Percentiles rank a stretch among this genome's conserved stretches.
phyloP scores from a whole-genome alignment of 2,113 vertebrate species.

The Clupea harengus region DNA sequence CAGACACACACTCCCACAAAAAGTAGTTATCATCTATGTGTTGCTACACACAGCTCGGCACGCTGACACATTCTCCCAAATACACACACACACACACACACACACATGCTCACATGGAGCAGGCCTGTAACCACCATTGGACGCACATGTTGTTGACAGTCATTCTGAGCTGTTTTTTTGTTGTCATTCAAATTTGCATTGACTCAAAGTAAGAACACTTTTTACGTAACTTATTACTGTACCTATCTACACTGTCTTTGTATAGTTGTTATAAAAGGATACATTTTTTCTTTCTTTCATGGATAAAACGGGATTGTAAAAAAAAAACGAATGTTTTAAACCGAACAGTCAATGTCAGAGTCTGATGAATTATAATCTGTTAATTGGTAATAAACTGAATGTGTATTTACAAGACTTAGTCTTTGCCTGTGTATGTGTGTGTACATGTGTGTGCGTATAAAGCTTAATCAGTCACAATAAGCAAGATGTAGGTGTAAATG shows the following conservation, averaged over 20 bases:
- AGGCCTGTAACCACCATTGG: neutral
- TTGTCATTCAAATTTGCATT: slow-evolving; percentile 77
- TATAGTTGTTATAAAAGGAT: slow-evolving; percentile 46
- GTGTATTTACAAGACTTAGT: slow-evolving; percentile 66
- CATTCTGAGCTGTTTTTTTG: slow-evolving; percentile 61
- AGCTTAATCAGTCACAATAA: no score
- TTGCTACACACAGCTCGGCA: neutral
- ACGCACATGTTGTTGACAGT: slow-evolving; percentile 11
- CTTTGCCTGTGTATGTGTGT: slow-evolving; percentile 4
- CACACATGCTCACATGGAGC: neutral
- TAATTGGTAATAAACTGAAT: slow-evolving; percentile 76
- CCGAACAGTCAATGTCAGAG: slow-evolving; percentile 63
- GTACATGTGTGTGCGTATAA: slow-evolving; percentile 30
- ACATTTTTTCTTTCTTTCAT: slow-evolving; percentile 53
- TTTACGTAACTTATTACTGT: slow-evolving; percentile 85
- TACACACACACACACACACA: neutral
- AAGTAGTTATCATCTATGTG: neutral
- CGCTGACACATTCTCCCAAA: neutral
- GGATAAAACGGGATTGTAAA: slow-evolving; percentile 59
- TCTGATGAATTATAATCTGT: slow-evolving; percentile 66
- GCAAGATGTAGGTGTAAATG: no score
- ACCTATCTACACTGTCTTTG: slow-evolving; percentile 74
- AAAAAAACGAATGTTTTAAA: slow-evolving; percentile 71
- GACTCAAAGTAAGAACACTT: slow-evolving; percentile 71
- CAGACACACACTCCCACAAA: neutral